phyloP scores from a whole-genome alignment of 2,113 vertebrate genomes.

The Tachuris rubrigastra region DNA sequence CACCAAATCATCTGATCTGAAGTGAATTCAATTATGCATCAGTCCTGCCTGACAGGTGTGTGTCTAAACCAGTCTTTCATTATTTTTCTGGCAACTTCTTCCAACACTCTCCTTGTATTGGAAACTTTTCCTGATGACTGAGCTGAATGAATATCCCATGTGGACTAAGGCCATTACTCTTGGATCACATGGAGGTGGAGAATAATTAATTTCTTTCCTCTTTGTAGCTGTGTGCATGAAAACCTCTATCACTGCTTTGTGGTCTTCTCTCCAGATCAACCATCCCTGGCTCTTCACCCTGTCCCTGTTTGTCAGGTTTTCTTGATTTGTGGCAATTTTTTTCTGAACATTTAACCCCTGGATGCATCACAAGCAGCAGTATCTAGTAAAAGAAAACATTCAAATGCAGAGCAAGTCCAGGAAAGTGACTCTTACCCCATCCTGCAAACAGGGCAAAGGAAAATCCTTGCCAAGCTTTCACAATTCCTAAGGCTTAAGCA shows the following conservation, averaged over 20 bases:
- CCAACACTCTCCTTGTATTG: background rate
- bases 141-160: background rate
- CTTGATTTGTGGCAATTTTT: background rate
- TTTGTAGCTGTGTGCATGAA: background rate
- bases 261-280: background rate
- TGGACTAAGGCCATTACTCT: background rate
- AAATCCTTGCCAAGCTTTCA: background rate
- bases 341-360: background rate
- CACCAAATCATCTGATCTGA: background rate
- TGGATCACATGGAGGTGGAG: background rate
- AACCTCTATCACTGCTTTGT: background rate
- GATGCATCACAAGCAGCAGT: background rate
- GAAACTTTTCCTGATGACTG: background rate
- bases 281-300: background rate
- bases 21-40: background rate
- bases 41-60: background rate
- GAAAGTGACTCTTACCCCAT: background rate
- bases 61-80: background rate
- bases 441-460: background rate
- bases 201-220: background rate
- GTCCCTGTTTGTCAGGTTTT: background rate
- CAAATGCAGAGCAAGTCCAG: background rate
- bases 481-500: background rate
- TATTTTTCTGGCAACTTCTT: constrained; percentile 9
- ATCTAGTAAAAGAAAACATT: background rate